phyloP scores from a whole-genome alignment of 2,113 vertebrate species.

The Pimephales promelas region DNA sequence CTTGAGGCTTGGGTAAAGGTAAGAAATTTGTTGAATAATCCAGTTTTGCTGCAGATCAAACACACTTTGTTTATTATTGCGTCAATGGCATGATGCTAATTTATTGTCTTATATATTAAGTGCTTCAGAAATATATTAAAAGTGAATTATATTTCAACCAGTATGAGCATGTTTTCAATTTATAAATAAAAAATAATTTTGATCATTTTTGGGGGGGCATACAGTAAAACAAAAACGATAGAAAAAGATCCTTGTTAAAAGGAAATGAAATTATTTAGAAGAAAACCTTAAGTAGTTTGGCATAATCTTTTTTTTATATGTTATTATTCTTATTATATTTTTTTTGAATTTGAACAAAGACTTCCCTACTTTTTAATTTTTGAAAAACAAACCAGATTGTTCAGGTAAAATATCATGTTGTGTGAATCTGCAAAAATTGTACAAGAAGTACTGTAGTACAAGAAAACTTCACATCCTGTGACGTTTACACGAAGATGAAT shows the following conservation, averaged over 20 bases:
- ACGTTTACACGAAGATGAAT: too few species aligned
- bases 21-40: background rate
- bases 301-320: too few species aligned
- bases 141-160: background rate
- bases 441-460: too few species aligned
- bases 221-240: too few species aligned
- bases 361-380: background rate
- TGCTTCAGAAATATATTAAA: background rate
- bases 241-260: too few species aligned
- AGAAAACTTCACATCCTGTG: too few species aligned
- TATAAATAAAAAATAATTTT: too few species aligned
- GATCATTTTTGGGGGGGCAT: too few species aligned
- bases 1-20: conserved; percentile 81
- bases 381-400: background rate
- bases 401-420: background rate
- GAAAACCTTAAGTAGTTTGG: too few species aligned
- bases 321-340: background rate
- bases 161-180: too few species aligned
- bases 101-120: background rate
- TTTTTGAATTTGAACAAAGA: background rate
- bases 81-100: background rate
- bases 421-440: background rate
- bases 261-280: too few species aligned
- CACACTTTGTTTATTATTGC: background rate
- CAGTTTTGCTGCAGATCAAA: background rate